A percentile compares a stretch with the other conserved stretches of the same genome.
Conservation (phyloP, 2,113 vertebrate species). For the Todiramphus chloris region DNA sequence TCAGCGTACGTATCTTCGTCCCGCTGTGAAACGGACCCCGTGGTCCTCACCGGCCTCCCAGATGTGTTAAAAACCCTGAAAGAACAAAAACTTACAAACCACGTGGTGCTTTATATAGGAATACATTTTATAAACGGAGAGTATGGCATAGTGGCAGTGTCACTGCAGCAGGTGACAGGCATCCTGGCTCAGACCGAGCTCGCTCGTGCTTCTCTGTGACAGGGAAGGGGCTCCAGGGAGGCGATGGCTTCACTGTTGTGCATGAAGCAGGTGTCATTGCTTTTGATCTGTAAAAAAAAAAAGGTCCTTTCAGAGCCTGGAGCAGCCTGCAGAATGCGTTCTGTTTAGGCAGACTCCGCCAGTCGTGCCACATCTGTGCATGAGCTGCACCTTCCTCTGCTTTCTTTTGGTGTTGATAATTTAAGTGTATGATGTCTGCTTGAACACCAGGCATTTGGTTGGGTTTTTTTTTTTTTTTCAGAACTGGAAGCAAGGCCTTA, state of each 20-base stretch:
- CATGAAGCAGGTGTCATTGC: background rate
- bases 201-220: background rate
- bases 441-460: background rate
- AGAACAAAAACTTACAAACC: background rate
- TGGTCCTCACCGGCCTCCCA: background rate
- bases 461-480: no score
- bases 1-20: background rate
- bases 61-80: background rate
- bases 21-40: background rate
- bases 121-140: no score
- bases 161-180: background rate
- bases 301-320: background rate
- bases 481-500: background rate
- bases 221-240: background rate
- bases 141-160: accelerated
- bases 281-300: background rate
- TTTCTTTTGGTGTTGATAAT: background rate
- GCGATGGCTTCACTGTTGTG: background rate
- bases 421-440: background rate
- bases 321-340: no score
- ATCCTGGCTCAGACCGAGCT: background rate
- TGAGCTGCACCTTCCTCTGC: background rate
- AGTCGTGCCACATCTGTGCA: background rate
- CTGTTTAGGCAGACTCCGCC: background rate
- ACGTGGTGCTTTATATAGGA: background rate